A percentile compares a stretch with the other conserved stretches of the same genome.
phyloP scores from a whole-genome alignment of 1,140 invertebrate species.

The Achroia grisella region DNA sequence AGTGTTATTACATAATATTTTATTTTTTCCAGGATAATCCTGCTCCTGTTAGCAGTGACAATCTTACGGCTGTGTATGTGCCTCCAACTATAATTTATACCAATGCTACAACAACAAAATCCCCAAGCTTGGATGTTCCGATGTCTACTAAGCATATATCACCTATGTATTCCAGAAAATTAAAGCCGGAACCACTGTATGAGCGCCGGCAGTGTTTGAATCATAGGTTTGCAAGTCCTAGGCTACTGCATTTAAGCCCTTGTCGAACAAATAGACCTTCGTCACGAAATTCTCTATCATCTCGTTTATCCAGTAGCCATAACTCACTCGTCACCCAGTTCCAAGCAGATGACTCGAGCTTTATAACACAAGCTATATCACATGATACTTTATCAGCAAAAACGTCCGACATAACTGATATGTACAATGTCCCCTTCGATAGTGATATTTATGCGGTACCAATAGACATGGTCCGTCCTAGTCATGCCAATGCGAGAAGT shows the following conservation, averaged over 20 bases:
- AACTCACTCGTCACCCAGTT: constrained; percentile 85
- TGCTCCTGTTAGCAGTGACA: constrained; percentile 25
- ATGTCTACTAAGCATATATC: constrained; percentile 40
- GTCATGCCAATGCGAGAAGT: constrained; percentile 64
- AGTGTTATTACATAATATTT: too few relatives aligned
- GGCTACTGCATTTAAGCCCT: constrained; percentile 77
- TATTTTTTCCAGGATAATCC: constrained; percentile 45
- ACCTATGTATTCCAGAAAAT: constrained; percentile 51
- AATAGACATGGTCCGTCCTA: constrained; percentile 82
- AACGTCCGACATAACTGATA: constrained; percentile 83
- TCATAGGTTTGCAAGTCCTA: constrained; percentile 76
- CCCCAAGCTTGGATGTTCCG: constrained; percentile 34
- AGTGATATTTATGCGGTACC: constrained; percentile 90
- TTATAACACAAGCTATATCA: constrained; percentile 89
- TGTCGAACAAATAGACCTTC: constrained; percentile 78
- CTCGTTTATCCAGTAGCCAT: constrained; percentile 85
- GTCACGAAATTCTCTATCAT: constrained; percentile 82
- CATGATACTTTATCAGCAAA: constrained; percentile 82
- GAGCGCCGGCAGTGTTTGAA: constrained; percentile 55
- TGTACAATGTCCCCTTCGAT: constrained; percentile 90
- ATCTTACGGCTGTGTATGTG: constrained; percentile 41
- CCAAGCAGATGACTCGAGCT: constrained; percentile 86
- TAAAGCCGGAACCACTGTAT: constrained; percentile 51
- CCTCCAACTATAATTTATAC: constrained; percentile 43
- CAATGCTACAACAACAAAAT: constrained; percentile 32